Evolutionary conservation across 2,888 invertebrate species (phyloP).

Genomic region (Anorthoa munda): DNA sequence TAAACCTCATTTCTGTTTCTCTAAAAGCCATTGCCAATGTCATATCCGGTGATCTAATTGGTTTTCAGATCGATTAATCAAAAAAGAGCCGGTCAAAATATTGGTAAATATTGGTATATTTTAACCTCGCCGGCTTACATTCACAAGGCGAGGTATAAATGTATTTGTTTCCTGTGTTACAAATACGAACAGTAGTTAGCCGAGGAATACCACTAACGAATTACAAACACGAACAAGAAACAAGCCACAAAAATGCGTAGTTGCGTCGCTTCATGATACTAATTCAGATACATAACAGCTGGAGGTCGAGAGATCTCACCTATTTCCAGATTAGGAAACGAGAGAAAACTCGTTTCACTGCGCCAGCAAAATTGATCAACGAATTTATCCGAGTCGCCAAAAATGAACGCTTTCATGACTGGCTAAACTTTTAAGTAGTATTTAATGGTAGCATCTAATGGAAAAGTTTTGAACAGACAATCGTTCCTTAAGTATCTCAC

Average conservation of each 20-base stretch:
- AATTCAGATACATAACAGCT: neutral
- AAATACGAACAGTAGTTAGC: no score
- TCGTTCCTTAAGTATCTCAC: neutral
- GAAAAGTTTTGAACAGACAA: neutral
- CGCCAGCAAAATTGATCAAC: neutral
- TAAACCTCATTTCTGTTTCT: neutral
- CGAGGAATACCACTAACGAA: neutral
- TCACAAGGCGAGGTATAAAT: no score
- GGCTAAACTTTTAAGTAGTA: constrained; percentile 8
- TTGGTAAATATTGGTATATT: neutral
- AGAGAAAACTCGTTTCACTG: constrained; percentile 1
- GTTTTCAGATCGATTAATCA: neutral
- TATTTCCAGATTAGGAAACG: constrained; percentile 3
- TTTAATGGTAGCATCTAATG: constrained; percentile 1
- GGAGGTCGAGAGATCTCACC: neutral
- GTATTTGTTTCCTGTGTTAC: neutral
- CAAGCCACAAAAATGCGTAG: neutral
- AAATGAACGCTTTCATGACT: neutral
- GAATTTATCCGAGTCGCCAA: constrained; percentile 5
- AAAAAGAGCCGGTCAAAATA: neutral
- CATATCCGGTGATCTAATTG: neutral
- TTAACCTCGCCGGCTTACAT: no score
- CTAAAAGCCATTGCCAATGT: neutral
- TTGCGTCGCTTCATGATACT: neutral
- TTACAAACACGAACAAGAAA: neutral